Percentiles rank a stretch among this genome's conserved stretches.
Evolutionary conservation across 37 sponge, comb jelly and placozoan species (phyloP).

Genomic region (Amphimedon queenslandica): DNA sequence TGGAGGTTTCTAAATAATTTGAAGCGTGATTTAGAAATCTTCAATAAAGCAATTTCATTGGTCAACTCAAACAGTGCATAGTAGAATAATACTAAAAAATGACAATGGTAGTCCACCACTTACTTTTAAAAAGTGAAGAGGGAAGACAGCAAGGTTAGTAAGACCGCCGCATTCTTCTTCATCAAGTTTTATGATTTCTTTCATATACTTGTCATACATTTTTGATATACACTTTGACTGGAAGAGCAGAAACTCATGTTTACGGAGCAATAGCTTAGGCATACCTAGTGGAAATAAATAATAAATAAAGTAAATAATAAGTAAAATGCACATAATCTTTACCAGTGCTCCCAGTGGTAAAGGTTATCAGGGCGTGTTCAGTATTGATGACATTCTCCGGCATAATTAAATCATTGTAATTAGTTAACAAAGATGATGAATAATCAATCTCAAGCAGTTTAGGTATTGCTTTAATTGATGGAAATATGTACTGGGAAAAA

Average conservation of each 20-base stretch:
- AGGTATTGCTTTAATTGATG: constrained; percentile 35
- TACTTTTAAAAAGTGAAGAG: constrained; percentile 51
- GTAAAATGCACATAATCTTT: neutral
- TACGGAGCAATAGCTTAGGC: constrained; percentile 54
- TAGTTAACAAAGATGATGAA: too few species aligned
- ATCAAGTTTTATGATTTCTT: constrained; percentile 11
- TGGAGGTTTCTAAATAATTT: too few species aligned
- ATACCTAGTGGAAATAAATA: constrained; percentile 13
- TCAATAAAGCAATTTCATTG: too few species aligned
- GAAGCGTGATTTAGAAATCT: too few species aligned
- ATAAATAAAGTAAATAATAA: neutral
- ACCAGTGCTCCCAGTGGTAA: constrained; percentile 63
- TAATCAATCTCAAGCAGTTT: constrained; percentile 19
- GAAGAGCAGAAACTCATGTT: constrained; percentile 48
- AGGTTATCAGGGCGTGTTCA: constrained; percentile 55
- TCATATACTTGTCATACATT: constrained; percentile 15
- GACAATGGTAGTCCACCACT: too few species aligned
- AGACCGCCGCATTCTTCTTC: constrained; percentile 34
- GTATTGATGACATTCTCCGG: constrained; percentile 29
- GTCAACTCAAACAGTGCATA: too few species aligned
- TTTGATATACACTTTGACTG: constrained; percentile 37
- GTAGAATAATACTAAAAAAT: too few species aligned
- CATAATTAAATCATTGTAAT: constrained; percentile 17
- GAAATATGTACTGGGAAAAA: constrained; percentile 32
- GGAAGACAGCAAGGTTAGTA: constrained; percentile 53